phyloP scores from a whole-genome alignment of 2,113 vertebrate genomes.

The Eulacestoma nigropectus region DNA sequence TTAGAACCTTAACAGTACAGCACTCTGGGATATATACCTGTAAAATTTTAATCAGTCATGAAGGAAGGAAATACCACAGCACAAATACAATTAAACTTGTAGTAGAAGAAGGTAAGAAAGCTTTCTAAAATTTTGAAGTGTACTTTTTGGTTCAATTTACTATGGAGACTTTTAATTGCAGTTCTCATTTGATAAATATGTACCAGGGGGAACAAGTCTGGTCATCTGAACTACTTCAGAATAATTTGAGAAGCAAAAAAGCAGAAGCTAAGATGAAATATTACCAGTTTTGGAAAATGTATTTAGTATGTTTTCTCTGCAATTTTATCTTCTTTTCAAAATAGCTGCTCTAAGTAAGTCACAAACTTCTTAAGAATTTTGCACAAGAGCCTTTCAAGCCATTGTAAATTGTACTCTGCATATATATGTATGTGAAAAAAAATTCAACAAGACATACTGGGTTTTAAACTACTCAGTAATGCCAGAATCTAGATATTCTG shows the following conservation, averaged over 20 bases:
- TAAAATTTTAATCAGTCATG: constrained; percentile 34
- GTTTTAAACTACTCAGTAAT: not conserved
- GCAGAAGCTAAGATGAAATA: not conserved
- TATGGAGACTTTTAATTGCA: not conserved
- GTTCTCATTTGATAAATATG: not conserved
- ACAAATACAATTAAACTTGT: constrained; percentile 64
- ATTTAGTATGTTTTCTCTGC: not conserved
- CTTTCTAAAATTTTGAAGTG: not conserved
- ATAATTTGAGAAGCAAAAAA: not conserved
- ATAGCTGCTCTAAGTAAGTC: not conserved
- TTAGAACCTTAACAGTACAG: constrained; percentile 20
- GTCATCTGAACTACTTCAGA: not conserved
- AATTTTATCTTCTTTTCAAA: not conserved
- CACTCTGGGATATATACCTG: constrained; percentile 75
- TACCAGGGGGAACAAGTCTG: not conserved
- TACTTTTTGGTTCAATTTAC: not conserved
- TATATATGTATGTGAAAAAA: not conserved
- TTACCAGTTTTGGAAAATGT: not conserved
- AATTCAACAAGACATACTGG: not conserved
- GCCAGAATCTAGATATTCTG: not conserved
- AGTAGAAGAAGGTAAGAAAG: constrained; percentile 66
- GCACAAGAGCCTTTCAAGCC: not conserved
- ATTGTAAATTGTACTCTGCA: not conserved
- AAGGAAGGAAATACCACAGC: constrained; percentile 53
- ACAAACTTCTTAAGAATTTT: not conserved